Base-by-base conservation (phyloP, 2,888 invertebrate species). In the Germaria angustata region DNA sequence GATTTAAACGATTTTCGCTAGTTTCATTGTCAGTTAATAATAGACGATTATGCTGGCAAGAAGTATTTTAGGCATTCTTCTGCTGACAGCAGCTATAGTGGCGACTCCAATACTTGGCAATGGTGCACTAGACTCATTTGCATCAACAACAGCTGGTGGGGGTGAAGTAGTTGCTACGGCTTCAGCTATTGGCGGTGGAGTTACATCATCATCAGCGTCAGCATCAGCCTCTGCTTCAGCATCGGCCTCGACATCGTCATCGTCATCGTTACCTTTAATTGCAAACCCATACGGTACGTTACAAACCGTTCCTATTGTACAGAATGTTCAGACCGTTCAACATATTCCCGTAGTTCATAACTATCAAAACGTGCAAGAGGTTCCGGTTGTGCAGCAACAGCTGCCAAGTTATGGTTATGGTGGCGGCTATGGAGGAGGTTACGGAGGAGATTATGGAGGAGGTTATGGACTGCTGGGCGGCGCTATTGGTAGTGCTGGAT, bases 311-410 rank as follows among this genome's bases (percentile, higher is more conserved):
- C 89, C 88, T 11, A 81, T 87, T 3, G 78, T 87, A 39, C 85
- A 87, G 20, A 84, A 86, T 46, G 76, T 87, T 20, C 87, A 86
- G 13, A 81, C 85, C 0, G 68, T 88, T 0, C 88, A 89, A 69
- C 81, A 85, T 15, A 77, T 87, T 15, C 89, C 88, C 5, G 81
- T 88, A 6, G 80, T 87, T 36, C 85, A 87, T 17, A 82, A 86
- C 34, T 80, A 87, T 28, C 87, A 85, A 17, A 79, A 85, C n/a
- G 55, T 86, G 5, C 86, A 86, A 59, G 72, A 85, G 2, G 68
- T 85, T 5, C 88, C 88, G 0, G 36, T 87, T 1, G 44, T 87
- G 32, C 87, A 86, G 32, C 85, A 86, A 24, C 84, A 61, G 9
- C 20, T 75, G 28, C 69, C 77, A 5, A 20, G 20, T 9, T 69